These are phyloP conservation scores for Drymodes brunneopygia DNA, from an alignment of 2,113 vertebrate genomes.

Conservation along the genomic window DNA sequence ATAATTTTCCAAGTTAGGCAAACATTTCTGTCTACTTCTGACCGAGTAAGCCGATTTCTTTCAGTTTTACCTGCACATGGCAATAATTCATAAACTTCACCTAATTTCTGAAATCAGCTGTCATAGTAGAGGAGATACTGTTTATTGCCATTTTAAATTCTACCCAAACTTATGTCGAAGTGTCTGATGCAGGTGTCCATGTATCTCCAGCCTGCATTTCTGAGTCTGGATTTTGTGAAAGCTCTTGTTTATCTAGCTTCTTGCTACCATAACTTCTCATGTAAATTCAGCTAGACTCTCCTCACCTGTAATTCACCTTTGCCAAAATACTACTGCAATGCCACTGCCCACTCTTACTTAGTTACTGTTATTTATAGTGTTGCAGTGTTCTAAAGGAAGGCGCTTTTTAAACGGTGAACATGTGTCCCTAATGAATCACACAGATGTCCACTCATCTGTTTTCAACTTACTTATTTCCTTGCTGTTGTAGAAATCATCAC, in stretches of 20 bases:
- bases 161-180: neutral
- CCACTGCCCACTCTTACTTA: neutral
- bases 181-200: accelerated
- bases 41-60: neutral
- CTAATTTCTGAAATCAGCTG: neutral
- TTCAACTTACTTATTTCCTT: neutral
- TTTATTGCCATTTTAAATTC: neutral
- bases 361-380: neutral
- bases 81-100: neutral
- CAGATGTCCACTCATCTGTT: neutral
- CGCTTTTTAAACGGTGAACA: neutral
- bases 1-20: neutral
- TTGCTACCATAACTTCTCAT: neutral
- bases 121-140: neutral
- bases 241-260: neutral
- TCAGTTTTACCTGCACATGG: neutral
- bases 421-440: neutral
- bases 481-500: neutral
- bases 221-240: neutral
- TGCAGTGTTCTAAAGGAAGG: neutral
- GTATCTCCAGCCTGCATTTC: neutral
- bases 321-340: neutral
- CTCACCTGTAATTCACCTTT: neutral
- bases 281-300: neutral
- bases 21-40: neutral